phyloP scores from a whole-genome alignment of 2,888 invertebrate species.

The Himalopsyche anomala region DNA sequence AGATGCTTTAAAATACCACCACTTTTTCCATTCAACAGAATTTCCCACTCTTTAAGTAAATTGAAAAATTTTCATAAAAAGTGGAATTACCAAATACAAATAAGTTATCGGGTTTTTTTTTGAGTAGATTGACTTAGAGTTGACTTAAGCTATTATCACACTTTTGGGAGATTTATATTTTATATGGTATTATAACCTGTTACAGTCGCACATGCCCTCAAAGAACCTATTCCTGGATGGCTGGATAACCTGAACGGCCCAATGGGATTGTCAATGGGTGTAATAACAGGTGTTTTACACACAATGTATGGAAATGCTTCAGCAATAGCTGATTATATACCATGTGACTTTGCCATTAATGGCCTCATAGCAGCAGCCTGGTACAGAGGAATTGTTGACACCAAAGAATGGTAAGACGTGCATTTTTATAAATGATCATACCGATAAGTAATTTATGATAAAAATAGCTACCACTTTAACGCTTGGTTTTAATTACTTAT shows the following conservation, averaged over 20 bases:
- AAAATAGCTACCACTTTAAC: too few species aligned
- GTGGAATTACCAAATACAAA: too few species aligned
- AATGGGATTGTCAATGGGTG: slow-evolving; percentile 67
- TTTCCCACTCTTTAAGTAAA: too few species aligned
- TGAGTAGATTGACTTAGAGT: too few species aligned
- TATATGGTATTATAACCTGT: too few species aligned
- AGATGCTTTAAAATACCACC: too few species aligned
- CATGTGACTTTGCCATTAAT: slow-evolving; percentile 66
- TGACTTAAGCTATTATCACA: too few species aligned
- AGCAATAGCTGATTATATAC: slow-evolving; percentile 61
- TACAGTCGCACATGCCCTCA: slow-evolving; percentile 69
- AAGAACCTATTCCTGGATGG: slow-evolving; percentile 73
- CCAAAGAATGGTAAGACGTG: slow-evolving; percentile 54
- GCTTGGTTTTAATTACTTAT: not conserved
- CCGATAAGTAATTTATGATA: not conserved
- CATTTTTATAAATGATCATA: too few species aligned
- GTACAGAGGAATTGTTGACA: slow-evolving; percentile 60
- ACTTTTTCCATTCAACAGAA: too few species aligned
- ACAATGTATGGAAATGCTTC: slow-evolving; percentile 53
- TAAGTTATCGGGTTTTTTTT: too few species aligned
- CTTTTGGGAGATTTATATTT: too few species aligned
- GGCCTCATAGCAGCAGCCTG: slow-evolving; percentile 65
- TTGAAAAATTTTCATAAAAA: too few species aligned
- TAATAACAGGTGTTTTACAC: slow-evolving; percentile 64
- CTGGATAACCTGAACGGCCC: slow-evolving; percentile 73